These are phyloP conservation scores for Dolichopus griseipennis DNA, from an alignment of 2,888 invertebrate species.

Conservation along the genomic window DNA sequence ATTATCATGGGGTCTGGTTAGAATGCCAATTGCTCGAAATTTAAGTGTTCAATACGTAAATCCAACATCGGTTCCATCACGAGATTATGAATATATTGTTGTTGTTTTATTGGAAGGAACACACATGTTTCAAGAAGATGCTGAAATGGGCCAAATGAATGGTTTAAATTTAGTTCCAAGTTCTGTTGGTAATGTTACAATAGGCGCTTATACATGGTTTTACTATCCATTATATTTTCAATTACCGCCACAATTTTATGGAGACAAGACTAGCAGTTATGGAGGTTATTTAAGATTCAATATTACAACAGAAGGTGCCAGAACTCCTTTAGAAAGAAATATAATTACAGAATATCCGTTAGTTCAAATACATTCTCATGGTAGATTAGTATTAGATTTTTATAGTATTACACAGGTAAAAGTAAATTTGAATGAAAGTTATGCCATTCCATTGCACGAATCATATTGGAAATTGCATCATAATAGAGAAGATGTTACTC, in stretches of 20 bases:
- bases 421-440: conserved; percentile 46
- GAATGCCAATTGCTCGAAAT: conserved; percentile 50
- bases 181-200: conserved; percentile 43
- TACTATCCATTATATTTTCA: conserved; percentile 42
- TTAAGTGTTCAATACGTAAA: conserved; percentile 41
- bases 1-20: conserved; percentile 73
- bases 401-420: conserved; percentile 46
- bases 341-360: conserved; percentile 61
- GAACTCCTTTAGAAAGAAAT: conserved; percentile 48
- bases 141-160: conserved; percentile 48
- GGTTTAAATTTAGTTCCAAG: conserved; percentile 56
- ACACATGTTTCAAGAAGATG: conserved; percentile 39
- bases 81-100: conserved; percentile 41
- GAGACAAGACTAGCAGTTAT: conserved; percentile 83
- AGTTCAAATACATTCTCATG: conserved; percentile 70
- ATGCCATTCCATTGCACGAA: conserved; percentile 61
- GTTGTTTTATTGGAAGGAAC: conserved; percentile 40
- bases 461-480: conserved; percentile 57
- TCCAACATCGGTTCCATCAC: conserved; percentile 31
- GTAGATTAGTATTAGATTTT: conserved; percentile 66
- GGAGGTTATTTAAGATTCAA: conserved; percentile 78
- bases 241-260: conserved; percentile 70
- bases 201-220: conserved; percentile 38
- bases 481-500: conserved; percentile 51
- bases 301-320: conserved; percentile 56